Conservation (phyloP, 2,797 vertebrate genomes). For the Anolis apletophallus region DNA sequence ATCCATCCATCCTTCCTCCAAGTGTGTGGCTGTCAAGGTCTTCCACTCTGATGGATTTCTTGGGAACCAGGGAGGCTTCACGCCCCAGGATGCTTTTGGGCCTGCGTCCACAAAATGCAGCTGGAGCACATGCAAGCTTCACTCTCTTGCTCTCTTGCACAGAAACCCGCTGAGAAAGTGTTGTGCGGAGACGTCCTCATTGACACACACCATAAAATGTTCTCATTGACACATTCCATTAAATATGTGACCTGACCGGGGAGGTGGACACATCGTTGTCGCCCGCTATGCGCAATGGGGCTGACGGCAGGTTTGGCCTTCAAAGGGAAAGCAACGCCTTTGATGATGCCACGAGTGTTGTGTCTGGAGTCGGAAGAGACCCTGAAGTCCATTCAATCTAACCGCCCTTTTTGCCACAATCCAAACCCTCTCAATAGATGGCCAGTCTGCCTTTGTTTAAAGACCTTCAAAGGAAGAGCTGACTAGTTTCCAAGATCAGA, state of each 20-base stretch:
- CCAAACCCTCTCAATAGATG: too few species aligned
- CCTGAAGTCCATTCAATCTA: too few species aligned
- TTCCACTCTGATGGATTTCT: background rate
- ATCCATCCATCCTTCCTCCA: background rate
- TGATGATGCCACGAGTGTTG: background rate
- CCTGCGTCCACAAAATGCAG: conserved; percentile 14
- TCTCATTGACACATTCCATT: background rate
- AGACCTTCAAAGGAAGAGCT: too few species aligned
- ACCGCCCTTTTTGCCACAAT: too few species aligned
- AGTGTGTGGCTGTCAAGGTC: background rate
- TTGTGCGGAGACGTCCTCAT: background rate
- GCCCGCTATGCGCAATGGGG: background rate
- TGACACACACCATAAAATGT: background rate
- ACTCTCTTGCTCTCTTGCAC: background rate
- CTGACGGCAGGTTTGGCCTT: background rate
- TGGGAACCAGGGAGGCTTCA: background rate
- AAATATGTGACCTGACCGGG: conserved; percentile 29
- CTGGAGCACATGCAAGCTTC: conserved; percentile 3
- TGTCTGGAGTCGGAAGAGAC: background rate
- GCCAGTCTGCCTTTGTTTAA: too few species aligned
- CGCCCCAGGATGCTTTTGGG: conserved; percentile 1
- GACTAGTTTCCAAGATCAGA: too few species aligned
- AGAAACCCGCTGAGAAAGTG: conserved; percentile 27
- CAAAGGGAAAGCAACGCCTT: background rate
- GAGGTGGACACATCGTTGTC: background rate